Percentiles rank a stretch among this genome's conserved stretches.
Conservation (phyloP, 23 tunicate genomes). For the Styela plicata region DNA sequence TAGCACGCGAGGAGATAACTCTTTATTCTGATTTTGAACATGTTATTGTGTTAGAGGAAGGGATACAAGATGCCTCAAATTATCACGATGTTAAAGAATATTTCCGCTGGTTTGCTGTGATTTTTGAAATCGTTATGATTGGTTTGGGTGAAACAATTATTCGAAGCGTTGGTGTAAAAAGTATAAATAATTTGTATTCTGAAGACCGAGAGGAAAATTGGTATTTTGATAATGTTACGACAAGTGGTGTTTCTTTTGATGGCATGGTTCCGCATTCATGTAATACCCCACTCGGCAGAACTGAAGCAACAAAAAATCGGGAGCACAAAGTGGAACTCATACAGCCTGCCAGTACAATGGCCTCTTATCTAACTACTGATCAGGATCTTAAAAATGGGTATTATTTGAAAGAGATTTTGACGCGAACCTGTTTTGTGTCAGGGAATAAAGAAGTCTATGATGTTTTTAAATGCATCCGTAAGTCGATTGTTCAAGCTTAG, state of each 20-base stretch:
- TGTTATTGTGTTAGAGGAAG: constrained; percentile 43
- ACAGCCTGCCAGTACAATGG: constrained; percentile 43
- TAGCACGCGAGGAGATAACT: constrained; percentile 37
- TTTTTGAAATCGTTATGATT: constrained; percentile 31
- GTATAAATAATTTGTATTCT: constrained; percentile 2
- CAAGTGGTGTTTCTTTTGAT: constrained; percentile 39
- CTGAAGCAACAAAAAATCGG: constrained; percentile 15
- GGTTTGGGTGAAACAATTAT: constrained; percentile 46
- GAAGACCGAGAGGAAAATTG: constrained; percentile 8
- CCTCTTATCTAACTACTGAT: constrained; percentile 11
- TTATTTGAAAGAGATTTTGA: constrained; percentile 32
- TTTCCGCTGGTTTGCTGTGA: constrained; percentile 43
- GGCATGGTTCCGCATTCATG: constrained; percentile 51
- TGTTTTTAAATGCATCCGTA: neutral
- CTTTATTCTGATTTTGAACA: constrained; percentile 53
- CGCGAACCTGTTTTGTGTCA: constrained; percentile 28
- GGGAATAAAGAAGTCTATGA: constrained; percentile 18
- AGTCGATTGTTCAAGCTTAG: neutral
- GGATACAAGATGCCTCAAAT: neutral
- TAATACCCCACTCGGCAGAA: constrained; percentile 49
- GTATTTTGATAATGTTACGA: constrained; percentile 48
- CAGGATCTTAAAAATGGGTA: constrained; percentile 22
- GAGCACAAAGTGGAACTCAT: constrained; percentile 40
- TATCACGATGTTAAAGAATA: constrained; percentile 41
- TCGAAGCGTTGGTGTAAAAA: constrained; percentile 23